Evolutionary conservation across 2,113 vertebrate genomes (phyloP).

Genomic region (Cinclus cinclus): DNA sequence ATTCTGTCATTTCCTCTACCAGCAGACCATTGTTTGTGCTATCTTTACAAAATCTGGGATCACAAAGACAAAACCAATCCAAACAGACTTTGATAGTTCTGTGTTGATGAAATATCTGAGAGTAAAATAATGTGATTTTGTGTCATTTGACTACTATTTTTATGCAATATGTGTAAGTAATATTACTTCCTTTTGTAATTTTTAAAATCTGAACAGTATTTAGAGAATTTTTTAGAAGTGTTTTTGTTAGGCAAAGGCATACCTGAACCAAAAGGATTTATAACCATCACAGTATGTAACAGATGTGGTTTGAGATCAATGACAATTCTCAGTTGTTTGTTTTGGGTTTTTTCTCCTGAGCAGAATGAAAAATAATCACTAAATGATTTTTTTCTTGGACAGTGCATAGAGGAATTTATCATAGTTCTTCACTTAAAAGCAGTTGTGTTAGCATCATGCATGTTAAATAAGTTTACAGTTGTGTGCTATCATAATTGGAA

Average conservation of each 20-base stretch:
- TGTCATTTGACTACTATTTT: neutral
- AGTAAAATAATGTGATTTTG: neutral
- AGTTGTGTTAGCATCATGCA: neutral
- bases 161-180: fast-evolving
- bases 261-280: neutral
- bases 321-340: neutral
- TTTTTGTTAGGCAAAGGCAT: neutral
- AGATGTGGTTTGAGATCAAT: neutral
- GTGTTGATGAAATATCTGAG: neutral
- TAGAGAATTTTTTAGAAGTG: neutral
- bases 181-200: neutral
- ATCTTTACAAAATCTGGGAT: neutral
- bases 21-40: neutral
- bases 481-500: conserved; percentile 10
- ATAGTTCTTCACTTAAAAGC: neutral
- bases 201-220: neutral
- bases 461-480: conserved; percentile 27
- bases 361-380: neutral
- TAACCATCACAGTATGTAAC: neutral
- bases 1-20: neutral
- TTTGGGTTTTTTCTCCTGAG: neutral
- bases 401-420: neutral
- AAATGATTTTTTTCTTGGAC: neutral
- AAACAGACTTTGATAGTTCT: neutral
- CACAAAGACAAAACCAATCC: neutral